Percentiles rank a stretch among this genome's conserved stretches.
These are phyloP conservation scores for Sycobia sp. DNA, from an alignment of 1,140 invertebrate species.

Conservation along the genomic window DNA sequence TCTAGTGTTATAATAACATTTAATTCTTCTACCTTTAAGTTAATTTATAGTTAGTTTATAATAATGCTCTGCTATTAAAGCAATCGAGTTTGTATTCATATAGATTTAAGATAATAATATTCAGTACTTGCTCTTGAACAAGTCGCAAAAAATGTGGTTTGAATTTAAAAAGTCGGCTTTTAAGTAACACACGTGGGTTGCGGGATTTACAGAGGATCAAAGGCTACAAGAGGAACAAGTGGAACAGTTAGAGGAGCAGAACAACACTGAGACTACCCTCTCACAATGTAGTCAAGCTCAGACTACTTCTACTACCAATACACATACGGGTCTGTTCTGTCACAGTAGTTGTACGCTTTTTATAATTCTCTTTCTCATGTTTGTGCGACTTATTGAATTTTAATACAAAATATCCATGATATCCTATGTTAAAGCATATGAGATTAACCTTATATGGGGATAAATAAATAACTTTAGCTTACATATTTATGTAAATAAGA, in stretches of 20 bases:
- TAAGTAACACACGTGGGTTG: constrained; percentile 57
- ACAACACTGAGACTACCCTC: constrained; percentile 51
- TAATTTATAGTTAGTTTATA: too few species aligned
- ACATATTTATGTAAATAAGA: too few species aligned
- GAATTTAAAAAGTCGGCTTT: constrained; percentile 35
- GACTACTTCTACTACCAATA: constrained; percentile 58
- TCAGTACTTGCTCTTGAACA: neutral
- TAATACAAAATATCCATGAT: constrained; percentile 18
- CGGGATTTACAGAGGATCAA: constrained; percentile 60
- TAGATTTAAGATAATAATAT: constrained; percentile 20
- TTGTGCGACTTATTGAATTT: constrained; percentile 28
- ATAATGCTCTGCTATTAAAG: too few species aligned
- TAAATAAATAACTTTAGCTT: too few species aligned
- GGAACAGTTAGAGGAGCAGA: constrained; percentile 54
- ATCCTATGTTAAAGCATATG: too few species aligned
- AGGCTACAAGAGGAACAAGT: constrained; percentile 54
- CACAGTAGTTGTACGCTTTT: constrained; percentile 56
- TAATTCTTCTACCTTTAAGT: too few species aligned
- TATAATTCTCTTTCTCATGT: constrained; percentile 31
- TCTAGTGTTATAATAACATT: too few species aligned
- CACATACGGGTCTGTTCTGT: constrained; percentile 61
- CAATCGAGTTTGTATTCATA: too few species aligned
- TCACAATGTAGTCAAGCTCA: constrained; percentile 56
- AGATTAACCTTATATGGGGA: too few species aligned
- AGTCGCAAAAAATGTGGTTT: constrained; percentile 17